Base-by-base conservation (phyloP, 53 echinoderm and acorn worm genomes). In the Paelopatides confundens region DNA sequence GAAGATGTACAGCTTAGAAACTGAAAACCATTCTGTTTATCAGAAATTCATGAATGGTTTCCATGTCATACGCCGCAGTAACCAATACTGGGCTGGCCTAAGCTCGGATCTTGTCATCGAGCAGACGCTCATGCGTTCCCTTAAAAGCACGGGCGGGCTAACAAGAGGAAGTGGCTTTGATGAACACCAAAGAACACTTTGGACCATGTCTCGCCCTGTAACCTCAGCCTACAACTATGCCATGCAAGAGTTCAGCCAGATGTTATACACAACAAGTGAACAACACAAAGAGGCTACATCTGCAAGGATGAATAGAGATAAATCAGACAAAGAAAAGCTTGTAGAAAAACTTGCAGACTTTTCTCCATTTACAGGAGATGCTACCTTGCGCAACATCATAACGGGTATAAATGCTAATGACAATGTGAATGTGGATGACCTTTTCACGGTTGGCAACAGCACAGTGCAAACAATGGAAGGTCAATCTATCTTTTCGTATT, bases 131-230 rank as follows among this genome's bases (percentile, higher is more conserved):
- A 87, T 87, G 87, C 77, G 77, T 26, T 47, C 36, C 37, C 17
- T 87, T 23, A 87, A 87, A 50, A 62, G 63, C 12, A 87, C 87
- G 50, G 86, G 74, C 11, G 70, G 86, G 33, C 47, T 86, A 21
- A 86, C 74, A 4, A 65, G 82, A 53, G 83, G 91, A 86, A 29
- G 62, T 31, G 91, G 83, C 33, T 87, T 88, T 71, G 47, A 39
- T 14, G 88, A 79, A 26, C 35, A 34, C 9, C 40, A 76, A 62
- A 24, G 87, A 27, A 63, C 85, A 43, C 31, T n/a, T 15, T 85
- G 85, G 66, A 66, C 63, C 21, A 36, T 66, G n/a, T 85, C 67
- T 14, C 37, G 24, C 27, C 67, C 85, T 66, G 65, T 35, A 66
- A 66, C 66, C 40, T 65, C 67, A 28, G 85, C 18, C 27, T 35